These are phyloP conservation scores for Magallana gigas DNA, from an alignment of 1,140 invertebrate species.

Conservation along the genomic window DNA sequence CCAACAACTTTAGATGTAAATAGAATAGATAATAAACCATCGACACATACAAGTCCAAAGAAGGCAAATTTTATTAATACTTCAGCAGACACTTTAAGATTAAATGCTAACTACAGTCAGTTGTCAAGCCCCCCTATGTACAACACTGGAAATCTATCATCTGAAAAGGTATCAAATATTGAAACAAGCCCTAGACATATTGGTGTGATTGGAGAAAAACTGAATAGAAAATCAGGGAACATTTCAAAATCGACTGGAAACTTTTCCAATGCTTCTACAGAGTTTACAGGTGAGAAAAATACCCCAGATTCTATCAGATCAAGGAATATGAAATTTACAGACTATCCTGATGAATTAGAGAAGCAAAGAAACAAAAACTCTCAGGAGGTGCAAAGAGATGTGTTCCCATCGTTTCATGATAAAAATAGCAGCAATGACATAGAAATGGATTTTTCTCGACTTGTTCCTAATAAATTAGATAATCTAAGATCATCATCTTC, in stretches of 20 bases:
- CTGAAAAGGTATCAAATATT: neutral
- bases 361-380: neutral
- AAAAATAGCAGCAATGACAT: neutral
- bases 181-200: conserved; percentile 11
- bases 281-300: neutral
- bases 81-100: too few species aligned
- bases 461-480: neutral
- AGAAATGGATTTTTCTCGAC: neutral
- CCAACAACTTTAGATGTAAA: neutral
- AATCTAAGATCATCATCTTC: conserved; percentile 1
- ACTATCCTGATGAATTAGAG: neutral
- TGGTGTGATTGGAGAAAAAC: conserved; percentile 35
- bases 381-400: neutral
- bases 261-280: neutral
- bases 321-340: neutral
- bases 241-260: conserved; percentile 28
- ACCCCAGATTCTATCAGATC: neutral
- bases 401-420: conserved; percentile 17
- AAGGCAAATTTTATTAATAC: neutral
- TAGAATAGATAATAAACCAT: neutral
- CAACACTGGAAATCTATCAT: neutral
- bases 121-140: neutral
- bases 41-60: neutral
- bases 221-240: neutral
- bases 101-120: neutral